Base-by-base conservation (phyloP, 2,113 vertebrate species). In the Numenius arquata region DNA sequence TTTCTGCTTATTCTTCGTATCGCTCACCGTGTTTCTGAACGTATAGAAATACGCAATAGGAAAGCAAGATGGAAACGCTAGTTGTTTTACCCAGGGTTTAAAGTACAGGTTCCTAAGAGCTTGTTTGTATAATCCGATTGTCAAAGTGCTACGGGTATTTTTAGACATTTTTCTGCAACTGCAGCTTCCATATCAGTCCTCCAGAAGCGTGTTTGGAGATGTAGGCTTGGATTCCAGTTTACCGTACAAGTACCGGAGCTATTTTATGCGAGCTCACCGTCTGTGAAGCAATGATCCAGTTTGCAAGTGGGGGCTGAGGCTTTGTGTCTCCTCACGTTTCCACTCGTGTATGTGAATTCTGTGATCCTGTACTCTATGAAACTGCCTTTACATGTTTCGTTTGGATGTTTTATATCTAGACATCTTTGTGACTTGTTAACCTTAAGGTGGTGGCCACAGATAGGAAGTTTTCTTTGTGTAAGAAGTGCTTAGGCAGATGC, bases 21-120 rank as follows among this genome's bases (percentile, higher is more conserved):
- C 52, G 0, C 65, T 81, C 45, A 1, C 65, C 0, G 0, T 5
- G 5, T 56, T 88, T 30, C 45, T 48, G 45, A 66, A 12, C 1
- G 6, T 9, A 26, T 0, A 12, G n/a, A 47, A 92, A 26, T 6
- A 25, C 1, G n/a, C 47, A 21, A 2, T 2, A 36, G 53, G 61
- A 38, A 72, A 67, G 48, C 34, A 19, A 36, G 75, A 4, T 15
- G 58, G 47, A 75, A 68, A 43, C 32, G 1, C 43, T 25, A 4
- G 19, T 40, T 65, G 25, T 48, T 22, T 52, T 41, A 65, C n/a
- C 34, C 19, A 12, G 59, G 23, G 36, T 29, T 90, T 72, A 29
- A 81, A 85, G 66, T 8, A 0, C 13, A 0, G 1, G 5, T 45
- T 74, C 25, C 52, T 23, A 21, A 29, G 1, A n/a, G 22, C 38